A percentile compares a stretch with the other conserved stretches of the same genome.
phyloP scores from a whole-genome alignment of 2,888 invertebrate species.

The Neuroscelio doddi region DNA sequence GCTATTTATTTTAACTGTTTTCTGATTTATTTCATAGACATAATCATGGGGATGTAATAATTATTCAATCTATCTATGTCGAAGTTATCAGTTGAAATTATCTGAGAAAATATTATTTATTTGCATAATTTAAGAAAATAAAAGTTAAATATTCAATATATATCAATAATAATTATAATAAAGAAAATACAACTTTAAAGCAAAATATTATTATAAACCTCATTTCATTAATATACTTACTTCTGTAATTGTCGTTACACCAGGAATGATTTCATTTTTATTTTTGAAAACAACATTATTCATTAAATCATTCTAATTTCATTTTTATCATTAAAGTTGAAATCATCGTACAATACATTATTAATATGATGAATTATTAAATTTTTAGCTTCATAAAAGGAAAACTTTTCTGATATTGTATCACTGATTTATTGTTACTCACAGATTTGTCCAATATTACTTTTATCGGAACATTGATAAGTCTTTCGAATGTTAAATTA shows the following conservation, averaged over 20 bases:
- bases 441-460: constrained; percentile 57
- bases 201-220: neutral
- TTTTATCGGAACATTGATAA: constrained; percentile 60
- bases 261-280: constrained; percentile 65
- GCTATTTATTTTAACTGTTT: constrained; percentile 71
- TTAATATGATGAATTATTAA: constrained; percentile 61
- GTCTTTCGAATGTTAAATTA: constrained; percentile 54
- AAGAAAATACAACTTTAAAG: no score
- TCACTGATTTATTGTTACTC: constrained; percentile 49
- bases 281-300: constrained; percentile 72
- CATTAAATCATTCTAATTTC: constrained; percentile 71
- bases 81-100: no score
- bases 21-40: constrained; percentile 66
- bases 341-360: constrained; percentile 55
- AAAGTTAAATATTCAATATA: no score
- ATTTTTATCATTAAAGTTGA: constrained; percentile 70
- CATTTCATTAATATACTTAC: constrained; percentile 67
- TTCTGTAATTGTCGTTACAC: constrained; percentile 71
- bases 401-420: constrained; percentile 51
- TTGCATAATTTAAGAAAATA: no score
- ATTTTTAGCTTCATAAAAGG: constrained; percentile 53
- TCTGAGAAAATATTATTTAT: no score
- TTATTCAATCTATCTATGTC: constrained; percentile 5
- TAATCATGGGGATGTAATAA: constrained; percentile 8
- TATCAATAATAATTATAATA: neutral